A percentile compares a stretch with the other conserved stretches of the same genome.
Evolutionary conservation across 2,113 vertebrate genomes (phyloP).

Genomic region (Sylvilagus bachmani): DNA sequence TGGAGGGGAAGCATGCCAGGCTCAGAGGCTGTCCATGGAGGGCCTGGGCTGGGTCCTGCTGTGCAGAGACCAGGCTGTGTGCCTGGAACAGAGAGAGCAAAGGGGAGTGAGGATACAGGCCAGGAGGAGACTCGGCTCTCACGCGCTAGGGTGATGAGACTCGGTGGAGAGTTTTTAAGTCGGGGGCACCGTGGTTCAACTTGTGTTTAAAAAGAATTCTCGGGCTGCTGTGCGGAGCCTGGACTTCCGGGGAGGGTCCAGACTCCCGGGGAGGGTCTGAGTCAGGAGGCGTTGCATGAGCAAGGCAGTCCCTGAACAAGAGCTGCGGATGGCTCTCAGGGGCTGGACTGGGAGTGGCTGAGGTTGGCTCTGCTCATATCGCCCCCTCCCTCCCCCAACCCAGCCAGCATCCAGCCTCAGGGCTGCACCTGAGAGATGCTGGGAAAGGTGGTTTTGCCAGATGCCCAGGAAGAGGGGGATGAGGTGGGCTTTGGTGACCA

Average conservation of each 20-base stretch:
- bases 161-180: neutral
- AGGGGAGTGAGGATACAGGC: neutral
- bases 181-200: neutral
- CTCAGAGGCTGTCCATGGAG: rapidly evolving
- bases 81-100: rapidly evolving
- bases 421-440: neutral
- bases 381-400: too few relatives aligned
- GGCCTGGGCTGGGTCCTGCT: neutral
- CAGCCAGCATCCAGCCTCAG: neutral
- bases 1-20: rapidly evolving
- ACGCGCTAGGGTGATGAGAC: rapidly evolving
- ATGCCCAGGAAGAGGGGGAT: neutral
- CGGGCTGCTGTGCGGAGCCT: neutral
- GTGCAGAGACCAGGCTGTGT: neutral
- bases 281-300: neutral
- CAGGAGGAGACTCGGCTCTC: neutral
- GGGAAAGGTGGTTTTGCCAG: neutral
- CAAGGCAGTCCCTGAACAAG: neutral
- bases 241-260: rapidly evolving
- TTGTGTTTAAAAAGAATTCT: neutral
- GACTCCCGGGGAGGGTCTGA: neutral
- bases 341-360: neutral
- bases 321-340: neutral
- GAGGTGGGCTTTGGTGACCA: neutral
- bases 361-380: neutral